Conservation (phyloP, 2,797 vertebrate genomes). For the Enteromius fasciolatus region DNA sequence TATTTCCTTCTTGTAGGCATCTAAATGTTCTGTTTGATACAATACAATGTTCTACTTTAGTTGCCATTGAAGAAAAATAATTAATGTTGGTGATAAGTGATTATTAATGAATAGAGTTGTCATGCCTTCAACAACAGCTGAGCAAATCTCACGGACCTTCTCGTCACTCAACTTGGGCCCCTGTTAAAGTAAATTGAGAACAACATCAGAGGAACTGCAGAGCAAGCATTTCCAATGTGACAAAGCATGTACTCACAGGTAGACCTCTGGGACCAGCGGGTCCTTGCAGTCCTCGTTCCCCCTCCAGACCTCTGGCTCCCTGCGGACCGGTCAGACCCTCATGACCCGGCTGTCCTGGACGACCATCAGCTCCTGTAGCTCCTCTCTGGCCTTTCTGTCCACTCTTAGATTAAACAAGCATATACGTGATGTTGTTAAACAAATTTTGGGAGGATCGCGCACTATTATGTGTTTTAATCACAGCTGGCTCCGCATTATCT, state of each 20-base stretch:
- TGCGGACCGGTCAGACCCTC: constrained; percentile 76
- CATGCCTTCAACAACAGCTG: constrained; percentile 78
- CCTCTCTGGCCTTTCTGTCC: constrained; percentile 78
- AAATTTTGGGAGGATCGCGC: too few species aligned
- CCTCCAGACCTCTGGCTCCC: constrained; percentile 78
- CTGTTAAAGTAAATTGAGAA: constrained; percentile 59
- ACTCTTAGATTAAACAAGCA: constrained; percentile 57
- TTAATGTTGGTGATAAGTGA: neutral
- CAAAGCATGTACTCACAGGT: constrained; percentile 70
- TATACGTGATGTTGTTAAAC: neutral
- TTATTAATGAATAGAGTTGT: neutral
- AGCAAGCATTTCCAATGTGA: neutral
- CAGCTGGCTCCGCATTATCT: too few species aligned
- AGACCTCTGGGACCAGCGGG: constrained; percentile 77
- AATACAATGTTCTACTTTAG: neutral
- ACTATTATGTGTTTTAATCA: too few species aligned
- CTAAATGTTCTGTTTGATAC: constrained; percentile 74
- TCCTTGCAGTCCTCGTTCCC: constrained; percentile 76
- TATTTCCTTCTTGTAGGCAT: constrained; percentile 78
- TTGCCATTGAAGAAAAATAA: neutral
- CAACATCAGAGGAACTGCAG: constrained; percentile 11
- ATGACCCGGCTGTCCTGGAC: constrained; percentile 78
- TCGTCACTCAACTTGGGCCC: constrained; percentile 77
- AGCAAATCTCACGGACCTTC: constrained; percentile 78
- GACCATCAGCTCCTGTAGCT: constrained; percentile 72